phyloP scores from a whole-genome alignment of 1,140 invertebrate species.

The Polypedilum pembai region DNA sequence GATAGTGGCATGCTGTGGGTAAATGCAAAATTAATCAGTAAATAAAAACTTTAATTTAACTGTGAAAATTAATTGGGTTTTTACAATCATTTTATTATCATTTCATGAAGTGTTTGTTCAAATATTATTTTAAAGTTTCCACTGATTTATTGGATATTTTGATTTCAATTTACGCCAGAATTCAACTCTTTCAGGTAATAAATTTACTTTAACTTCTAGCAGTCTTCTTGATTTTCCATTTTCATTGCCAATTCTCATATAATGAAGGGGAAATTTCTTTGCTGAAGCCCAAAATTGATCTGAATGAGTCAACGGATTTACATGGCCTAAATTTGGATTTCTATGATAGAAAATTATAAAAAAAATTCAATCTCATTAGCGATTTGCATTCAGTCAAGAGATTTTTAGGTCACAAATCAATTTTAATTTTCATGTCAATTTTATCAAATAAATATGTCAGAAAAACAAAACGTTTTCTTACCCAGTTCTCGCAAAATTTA shows the following conservation, averaged over 20 bases:
- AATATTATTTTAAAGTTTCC: neutral
- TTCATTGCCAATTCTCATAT: neutral
- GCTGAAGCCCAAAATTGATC: neutral
- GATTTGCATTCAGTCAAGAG: too few relatives aligned
- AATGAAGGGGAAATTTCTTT: neutral
- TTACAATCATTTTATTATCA: neutral
- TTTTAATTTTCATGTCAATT: neutral
- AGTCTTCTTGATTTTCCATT: neutral
- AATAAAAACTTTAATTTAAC: neutral
- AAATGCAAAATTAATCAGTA: neutral
- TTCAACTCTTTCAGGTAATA: neutral
- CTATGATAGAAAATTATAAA: neutral
- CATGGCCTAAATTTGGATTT: neutral
- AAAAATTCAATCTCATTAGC: too few relatives aligned
- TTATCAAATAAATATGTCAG: neutral
- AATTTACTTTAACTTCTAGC: neutral
- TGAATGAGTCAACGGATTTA: neutral
- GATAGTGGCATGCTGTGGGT: too few relatives aligned
- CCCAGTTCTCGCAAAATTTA: neutral
- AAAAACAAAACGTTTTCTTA: neutral
- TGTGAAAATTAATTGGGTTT: neutral
- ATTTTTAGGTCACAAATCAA: neutral
- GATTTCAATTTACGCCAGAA: neutral
- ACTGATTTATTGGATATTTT: neutral
- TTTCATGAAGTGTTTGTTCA: neutral